These are phyloP conservation scores for Etheostoma cragini DNA, from an alignment of 2,113 vertebrate species.

Conservation along the genomic window DNA sequence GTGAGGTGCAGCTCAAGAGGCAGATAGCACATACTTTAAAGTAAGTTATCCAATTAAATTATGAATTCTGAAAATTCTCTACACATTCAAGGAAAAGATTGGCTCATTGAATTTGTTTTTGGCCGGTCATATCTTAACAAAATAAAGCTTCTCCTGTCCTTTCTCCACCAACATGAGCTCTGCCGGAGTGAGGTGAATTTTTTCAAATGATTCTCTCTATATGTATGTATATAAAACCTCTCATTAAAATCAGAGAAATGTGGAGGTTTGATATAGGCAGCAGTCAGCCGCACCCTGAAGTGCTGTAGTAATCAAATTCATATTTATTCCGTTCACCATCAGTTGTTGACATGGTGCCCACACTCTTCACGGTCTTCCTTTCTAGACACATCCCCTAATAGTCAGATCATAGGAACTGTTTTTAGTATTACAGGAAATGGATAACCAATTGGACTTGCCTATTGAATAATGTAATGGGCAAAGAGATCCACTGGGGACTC, in stretches of 20 bases:
- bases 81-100: background rate
- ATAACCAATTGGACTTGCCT: constrained; percentile 30
- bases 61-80: constrained; percentile 3
- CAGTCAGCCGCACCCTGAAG: constrained; percentile 39
- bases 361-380: constrained; percentile 32
- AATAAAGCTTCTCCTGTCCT: constrained; percentile 17
- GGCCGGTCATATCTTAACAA: constrained; percentile 11
- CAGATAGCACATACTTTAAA: background rate
- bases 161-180: constrained; percentile 8
- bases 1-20: background rate
- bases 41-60: background rate
- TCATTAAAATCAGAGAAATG: constrained; percentile 57
- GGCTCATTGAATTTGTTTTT: background rate
- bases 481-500: constrained; percentile 3
- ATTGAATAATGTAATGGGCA: constrained; percentile 28
- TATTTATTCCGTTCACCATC: constrained; percentile 57
- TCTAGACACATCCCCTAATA: constrained; percentile 47
- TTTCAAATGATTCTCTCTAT: constrained; percentile 45
- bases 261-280: constrained; percentile 42
- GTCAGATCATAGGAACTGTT: constrained; percentile 16
- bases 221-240: constrained; percentile 69
- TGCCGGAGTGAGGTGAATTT: constrained; percentile 37
- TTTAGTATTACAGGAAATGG: constrained; percentile 42
- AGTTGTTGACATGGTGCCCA: constrained; percentile 54
- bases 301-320: constrained; percentile 65